phyloP scores from a whole-genome alignment of 2,888 invertebrate species.

The Yponomeuta plumbellus region DNA sequence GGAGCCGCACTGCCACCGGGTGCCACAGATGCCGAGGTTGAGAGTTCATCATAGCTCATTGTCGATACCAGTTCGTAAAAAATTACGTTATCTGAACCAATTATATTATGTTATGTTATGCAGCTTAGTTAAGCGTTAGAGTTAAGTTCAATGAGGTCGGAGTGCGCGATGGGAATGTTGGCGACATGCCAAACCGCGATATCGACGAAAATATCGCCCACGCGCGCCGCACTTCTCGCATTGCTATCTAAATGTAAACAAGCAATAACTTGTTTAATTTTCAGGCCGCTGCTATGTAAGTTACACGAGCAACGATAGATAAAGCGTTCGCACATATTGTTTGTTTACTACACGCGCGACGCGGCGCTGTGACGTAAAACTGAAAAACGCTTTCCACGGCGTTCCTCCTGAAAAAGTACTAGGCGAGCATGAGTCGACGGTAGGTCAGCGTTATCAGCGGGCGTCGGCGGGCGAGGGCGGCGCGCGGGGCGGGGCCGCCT shows the following conservation, averaged over 20 bases:
- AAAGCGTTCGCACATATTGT: slow-evolving; percentile 7
- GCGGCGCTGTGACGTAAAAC: slow-evolving; percentile 33
- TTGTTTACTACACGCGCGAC: slow-evolving; percentile 2
- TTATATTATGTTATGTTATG: not conserved
- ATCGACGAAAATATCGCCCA: slow-evolving; percentile 27
- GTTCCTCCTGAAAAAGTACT: slow-evolving; percentile 64
- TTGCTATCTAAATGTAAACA: slow-evolving; percentile 8
- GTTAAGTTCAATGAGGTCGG: not conserved
- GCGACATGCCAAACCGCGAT: slow-evolving; percentile 28
- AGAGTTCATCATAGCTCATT: slow-evolving; percentile 4
- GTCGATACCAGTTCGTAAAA: not conserved
- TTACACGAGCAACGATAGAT: not conserved
- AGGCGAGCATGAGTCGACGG: slow-evolving; percentile 60
- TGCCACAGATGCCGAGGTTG: not conserved
- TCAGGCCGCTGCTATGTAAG: slow-evolving; percentile 23
- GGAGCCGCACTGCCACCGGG: not conserved
- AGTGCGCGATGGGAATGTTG: slow-evolving; percentile 24
- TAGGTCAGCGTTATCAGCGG: slow-evolving; percentile 59
- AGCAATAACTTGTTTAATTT: slow-evolving; percentile 19
- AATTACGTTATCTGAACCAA: not conserved
- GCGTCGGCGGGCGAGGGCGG: slow-evolving; percentile 29
- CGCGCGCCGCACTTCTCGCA: slow-evolving; percentile 14
- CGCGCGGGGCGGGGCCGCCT: slow-evolving; percentile 36
- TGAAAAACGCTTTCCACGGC: slow-evolving; percentile 55
- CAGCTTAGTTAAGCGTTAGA: not conserved